Conservation (phyloP, 2,888 invertebrate genomes). For the Eupithecia dodoneata region DNA sequence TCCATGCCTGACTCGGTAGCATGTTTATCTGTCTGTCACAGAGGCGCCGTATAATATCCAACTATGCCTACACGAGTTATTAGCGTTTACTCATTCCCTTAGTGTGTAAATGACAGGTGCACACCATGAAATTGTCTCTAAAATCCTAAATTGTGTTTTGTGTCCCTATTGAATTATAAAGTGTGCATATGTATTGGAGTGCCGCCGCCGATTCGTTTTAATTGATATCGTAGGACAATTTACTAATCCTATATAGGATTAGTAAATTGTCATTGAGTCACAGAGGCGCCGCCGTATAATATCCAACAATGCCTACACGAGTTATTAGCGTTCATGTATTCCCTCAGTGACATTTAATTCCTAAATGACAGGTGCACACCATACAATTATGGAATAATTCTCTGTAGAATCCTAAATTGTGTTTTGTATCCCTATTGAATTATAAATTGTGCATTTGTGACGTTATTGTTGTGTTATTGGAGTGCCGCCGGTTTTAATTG, state of each 20-base stretch:
- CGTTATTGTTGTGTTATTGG: background rate
- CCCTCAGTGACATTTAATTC: background rate
- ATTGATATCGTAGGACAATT: too few relatives aligned
- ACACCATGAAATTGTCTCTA: background rate
- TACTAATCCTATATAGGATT: too few relatives aligned
- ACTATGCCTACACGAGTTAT: constrained; percentile 8
- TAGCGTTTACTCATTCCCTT: constrained; percentile 15
- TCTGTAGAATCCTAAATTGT: background rate
- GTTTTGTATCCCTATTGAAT: background rate
- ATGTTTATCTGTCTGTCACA: constrained; percentile 21
- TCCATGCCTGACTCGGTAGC: constrained; percentile 15
- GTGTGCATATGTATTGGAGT: too few relatives aligned
- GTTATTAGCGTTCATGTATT: constrained; percentile 14
- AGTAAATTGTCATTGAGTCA: too few relatives aligned
- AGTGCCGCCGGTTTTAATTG: background rate
- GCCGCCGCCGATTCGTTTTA: too few relatives aligned
- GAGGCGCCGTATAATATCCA: constrained; percentile 24
- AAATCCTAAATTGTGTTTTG: background rate
- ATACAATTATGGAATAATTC: background rate
- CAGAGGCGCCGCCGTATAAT: constrained; percentile 28
- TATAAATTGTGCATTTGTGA: background rate
- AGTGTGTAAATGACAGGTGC: background rate
- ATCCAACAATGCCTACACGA: constrained; percentile 11
- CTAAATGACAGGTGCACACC: background rate
- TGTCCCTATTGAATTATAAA: background rate